Conservation (phyloP, 2,797 vertebrate species). For the Rousettus madagascariensis region DNA sequence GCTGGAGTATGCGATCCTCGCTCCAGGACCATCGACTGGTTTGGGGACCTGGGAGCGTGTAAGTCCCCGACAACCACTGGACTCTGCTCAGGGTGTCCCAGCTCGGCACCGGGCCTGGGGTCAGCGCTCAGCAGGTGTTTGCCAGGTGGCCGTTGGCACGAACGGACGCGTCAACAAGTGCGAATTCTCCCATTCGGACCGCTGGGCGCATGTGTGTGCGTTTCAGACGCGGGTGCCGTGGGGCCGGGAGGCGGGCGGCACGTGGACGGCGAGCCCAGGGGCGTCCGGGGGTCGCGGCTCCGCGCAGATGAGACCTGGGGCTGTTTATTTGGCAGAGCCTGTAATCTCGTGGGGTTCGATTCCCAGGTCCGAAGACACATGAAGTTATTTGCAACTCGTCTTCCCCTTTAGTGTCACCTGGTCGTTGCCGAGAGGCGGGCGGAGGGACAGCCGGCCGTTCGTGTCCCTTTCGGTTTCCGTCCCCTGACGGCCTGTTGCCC, state of each 20-base stretch:
- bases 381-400: neutral
- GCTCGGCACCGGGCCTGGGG: neutral
- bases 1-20: neutral
- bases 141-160: neutral
- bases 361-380: neutral
- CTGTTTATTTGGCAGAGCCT: neutral
- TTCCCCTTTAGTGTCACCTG: neutral
- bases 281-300: neutral
- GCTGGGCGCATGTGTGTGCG: neutral
- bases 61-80: no score
- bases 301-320: neutral
- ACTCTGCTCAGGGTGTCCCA: no score
- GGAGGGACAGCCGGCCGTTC: neutral
- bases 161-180: neutral
- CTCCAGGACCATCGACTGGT: neutral
- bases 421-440: neutral
- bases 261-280: no score
- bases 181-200: neutral
- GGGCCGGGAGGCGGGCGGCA: no score
- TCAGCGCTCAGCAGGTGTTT: neutral
- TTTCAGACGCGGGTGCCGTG: neutral
- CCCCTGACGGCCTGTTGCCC: neutral
- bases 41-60: neutral
- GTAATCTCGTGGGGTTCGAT: neutral
- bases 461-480: neutral